phyloP scores from a whole-genome alignment of 2,113 vertebrate genomes.

The Paramisgurnus dabryanus region DNA sequence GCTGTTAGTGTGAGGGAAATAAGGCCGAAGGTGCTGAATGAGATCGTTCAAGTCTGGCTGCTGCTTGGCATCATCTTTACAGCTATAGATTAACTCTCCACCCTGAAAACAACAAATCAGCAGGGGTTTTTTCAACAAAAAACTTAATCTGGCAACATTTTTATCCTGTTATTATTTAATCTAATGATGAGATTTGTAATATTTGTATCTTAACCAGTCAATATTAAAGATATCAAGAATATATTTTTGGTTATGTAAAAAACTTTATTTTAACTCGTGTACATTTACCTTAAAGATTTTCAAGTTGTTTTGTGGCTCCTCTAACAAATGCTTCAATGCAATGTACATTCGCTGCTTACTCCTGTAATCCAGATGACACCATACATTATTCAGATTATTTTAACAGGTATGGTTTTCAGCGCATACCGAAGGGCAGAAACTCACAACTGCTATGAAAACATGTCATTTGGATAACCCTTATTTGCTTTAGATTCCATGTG shows the following conservation, averaged over 20 bases:
- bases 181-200: no score
- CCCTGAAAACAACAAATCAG: conserved; percentile 73
- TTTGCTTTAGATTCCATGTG: not conserved
- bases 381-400: not conserved
- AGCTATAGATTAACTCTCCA: conserved; percentile 91
- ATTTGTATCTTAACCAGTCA: no score
- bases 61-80: conserved; percentile 83
- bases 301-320: conserved; percentile 97
- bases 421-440: no score
- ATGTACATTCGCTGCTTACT: conserved; percentile 96
- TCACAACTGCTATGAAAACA: no score
- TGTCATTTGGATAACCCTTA: no score
- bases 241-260: not conserved
- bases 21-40: conserved; percentile 86
- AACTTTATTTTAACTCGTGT: not conserved
- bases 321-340: conserved; percentile 92
- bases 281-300: conserved; percentile 95
- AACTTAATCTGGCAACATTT: not conserved
- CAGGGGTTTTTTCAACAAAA: not conserved
- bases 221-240: not conserved
- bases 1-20: conserved; percentile 85
- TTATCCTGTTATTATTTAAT: not conserved
- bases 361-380: conserved; percentile 66
- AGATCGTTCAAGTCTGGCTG: conserved; percentile 83
- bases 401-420: no score